A percentile compares a stretch with the other conserved stretches of the same genome.
phyloP scores from a whole-genome alignment of 1,140 invertebrate genomes.

The Coenobita brevimanus region DNA sequence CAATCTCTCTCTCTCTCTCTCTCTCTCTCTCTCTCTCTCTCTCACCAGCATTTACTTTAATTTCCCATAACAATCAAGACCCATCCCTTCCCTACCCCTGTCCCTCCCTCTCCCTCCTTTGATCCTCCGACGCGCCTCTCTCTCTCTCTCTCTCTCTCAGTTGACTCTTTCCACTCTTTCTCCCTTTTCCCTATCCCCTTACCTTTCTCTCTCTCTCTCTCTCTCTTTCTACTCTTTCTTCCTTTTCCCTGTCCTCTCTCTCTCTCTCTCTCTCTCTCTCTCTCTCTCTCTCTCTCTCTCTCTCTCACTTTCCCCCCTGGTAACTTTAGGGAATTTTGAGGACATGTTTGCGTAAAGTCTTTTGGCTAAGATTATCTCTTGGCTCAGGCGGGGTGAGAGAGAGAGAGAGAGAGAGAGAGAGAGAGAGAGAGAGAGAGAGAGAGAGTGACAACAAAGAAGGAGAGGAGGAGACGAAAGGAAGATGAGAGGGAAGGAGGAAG shows the following conservation, averaged over 20 bases:
- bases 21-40: neutral
- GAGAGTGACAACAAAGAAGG: neutral
- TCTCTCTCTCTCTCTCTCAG: neutral
- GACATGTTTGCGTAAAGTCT: constrained; percentile 28
- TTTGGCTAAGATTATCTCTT: neutral
- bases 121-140: neutral
- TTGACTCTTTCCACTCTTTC: constrained; percentile 2
- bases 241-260: neutral
- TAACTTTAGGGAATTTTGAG: constrained; percentile 32
- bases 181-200: neutral
- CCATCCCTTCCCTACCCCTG: neutral
- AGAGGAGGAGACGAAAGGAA: neutral
- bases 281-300: neutral
- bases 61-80: neutral
- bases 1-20: neutral
- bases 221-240: neutral
- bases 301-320: neutral
- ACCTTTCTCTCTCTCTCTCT: neutral
- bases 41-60: neutral
- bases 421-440: constrained; percentile 7
- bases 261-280: neutral
- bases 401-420: neutral
- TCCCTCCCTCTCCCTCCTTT: neutral
- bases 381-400: neutral
- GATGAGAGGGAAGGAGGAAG: neutral